Conservation (phyloP, 2,113 vertebrate species). For the Orthonyx spaldingii region DNA sequence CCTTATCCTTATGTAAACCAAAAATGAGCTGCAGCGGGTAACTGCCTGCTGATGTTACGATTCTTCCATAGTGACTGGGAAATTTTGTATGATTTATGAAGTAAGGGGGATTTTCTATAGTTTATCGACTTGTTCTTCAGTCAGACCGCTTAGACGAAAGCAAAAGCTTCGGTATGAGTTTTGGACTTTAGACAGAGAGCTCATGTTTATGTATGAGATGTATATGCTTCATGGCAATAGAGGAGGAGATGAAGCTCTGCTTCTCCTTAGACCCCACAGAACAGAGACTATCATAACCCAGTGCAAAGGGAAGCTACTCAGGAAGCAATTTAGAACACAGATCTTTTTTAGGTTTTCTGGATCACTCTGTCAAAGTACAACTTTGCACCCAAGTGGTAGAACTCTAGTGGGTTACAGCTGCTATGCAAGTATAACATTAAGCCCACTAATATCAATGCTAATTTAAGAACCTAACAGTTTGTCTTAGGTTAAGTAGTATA, state of each 20-base stretch:
- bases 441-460: neutral
- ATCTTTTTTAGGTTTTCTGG: neutral
- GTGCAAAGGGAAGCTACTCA: neutral
- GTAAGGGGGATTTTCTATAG: neutral
- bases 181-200: neutral
- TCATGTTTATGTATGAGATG: neutral
- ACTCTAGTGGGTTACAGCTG: neutral
- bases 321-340: neutral
- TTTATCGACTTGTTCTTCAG: neutral
- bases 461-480: neutral
- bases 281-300: neutral
- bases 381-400: neutral
- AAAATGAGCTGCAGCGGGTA: neutral
- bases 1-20: neutral
- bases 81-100: neutral
- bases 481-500: neutral
- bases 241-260: neutral
- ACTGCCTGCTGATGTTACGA: neutral
- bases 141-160: neutral
- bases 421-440: neutral
- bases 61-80: neutral
- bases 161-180: neutral
- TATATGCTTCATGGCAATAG: rapidly evolving
- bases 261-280: neutral
- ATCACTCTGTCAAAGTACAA: neutral